Base-by-base conservation (phyloP, 2,797 vertebrate genomes). In the Botia almorhae region DNA sequence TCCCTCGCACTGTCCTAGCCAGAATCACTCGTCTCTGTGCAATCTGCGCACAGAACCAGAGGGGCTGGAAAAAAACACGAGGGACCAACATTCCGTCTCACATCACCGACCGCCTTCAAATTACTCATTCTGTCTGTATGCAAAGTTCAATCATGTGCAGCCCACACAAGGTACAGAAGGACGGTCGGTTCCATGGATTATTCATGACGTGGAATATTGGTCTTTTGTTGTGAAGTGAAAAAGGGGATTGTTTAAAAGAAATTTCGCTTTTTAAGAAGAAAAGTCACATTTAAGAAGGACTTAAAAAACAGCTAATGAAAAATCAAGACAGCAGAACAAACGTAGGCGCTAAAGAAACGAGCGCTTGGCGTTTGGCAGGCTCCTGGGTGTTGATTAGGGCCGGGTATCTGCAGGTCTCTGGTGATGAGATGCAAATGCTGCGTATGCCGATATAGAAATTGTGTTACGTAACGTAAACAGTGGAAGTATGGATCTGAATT, bases 231-330 rank as follows among this genome's bases (percentile, higher is more conserved):
- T n/a, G 48, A 75, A 29, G 56, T 71, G 23, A 16, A 70, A 67
- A 70, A 63, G 33, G 61, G 36, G n/a, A 26, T 55, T 80, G 56
- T 78, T 70, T 72, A 64, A 80, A 67, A 56, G 73, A 21, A 67
- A 58, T 73, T 72, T 73, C 0, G 2, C 69, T 33, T 5, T 17
- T 73, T n/a, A n/a, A n/a, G n/a, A n/a, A n/a, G n/a, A 23, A 65
- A 70, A 71, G n/a, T 63, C 63, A 78, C 51, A 78, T 78, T 78
- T 64, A 78, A 78, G 76, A 78, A 64, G 69, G 77, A 79, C 58
- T 63, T 79, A 58, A 63, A 78, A 61, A 51, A 12, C 21, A 12
- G 23, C 6, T 17, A 53, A 68, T 78, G 76, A 78, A 48, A 29
- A 21, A 53, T 43, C 67, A 51, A 70, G 6, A 71, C 26, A 71